Conservation (phyloP, 2,888 invertebrate species). For the Orthonychiurus folsomi region DNA sequence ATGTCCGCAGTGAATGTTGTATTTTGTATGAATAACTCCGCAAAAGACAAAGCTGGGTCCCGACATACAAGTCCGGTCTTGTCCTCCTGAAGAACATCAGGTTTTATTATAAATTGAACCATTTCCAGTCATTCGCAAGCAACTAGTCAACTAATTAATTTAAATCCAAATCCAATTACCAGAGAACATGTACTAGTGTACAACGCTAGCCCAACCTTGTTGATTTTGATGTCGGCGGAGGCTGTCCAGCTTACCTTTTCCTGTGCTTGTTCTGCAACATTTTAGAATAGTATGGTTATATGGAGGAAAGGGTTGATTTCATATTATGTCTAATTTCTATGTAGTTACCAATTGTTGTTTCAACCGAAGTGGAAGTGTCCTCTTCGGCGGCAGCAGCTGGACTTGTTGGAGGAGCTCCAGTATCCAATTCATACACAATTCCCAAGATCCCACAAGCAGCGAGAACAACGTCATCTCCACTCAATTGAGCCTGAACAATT, state of each 20-base stretch:
- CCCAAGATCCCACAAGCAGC: neutral
- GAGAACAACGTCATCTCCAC: neutral
- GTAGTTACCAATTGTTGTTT: too few species aligned
- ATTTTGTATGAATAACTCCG: neutral
- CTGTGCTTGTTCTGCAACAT: neutral
- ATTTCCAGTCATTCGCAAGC: too few species aligned
- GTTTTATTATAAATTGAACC: too few species aligned
- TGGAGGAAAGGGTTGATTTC: too few species aligned
- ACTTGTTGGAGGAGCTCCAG: neutral
- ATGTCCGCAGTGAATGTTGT: neutral
- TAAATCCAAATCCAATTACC: conserved; percentile 1
- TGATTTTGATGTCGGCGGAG: neutral
- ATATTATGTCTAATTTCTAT: too few species aligned
- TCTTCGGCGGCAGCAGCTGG: neutral
- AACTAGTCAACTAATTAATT: too few species aligned
- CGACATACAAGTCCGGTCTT: neutral
- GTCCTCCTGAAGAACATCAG: neutral
- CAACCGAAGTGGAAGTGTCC: too few species aligned
- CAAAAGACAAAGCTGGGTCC: neutral
- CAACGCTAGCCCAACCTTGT: neutral
- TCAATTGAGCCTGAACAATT: neutral
- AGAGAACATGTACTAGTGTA: neutral
- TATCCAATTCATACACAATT: neutral
- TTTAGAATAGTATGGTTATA: too few species aligned
- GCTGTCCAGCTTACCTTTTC: neutral